phyloP scores from a whole-genome alignment of 1,140 invertebrate genomes.

The Lordiphosa clarofinis region DNA sequence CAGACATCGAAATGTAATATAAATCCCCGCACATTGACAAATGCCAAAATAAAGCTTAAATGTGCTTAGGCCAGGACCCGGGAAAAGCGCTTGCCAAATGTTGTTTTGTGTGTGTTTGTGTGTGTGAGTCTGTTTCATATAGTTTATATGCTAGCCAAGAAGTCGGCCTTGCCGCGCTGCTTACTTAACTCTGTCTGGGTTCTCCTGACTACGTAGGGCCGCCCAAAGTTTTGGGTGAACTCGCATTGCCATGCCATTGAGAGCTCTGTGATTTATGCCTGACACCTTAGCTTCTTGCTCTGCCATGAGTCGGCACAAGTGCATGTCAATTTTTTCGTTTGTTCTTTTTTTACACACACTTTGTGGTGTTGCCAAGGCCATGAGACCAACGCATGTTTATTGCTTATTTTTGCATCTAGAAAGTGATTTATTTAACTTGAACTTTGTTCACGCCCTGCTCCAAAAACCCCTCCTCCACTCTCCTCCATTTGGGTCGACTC shows the following conservation, averaged over 20 bases:
- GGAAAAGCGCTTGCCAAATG: conserved; percentile 10
- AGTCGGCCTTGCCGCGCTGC: neutral
- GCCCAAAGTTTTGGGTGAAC: conserved; percentile 26
- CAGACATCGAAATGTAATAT: conserved; percentile 58
- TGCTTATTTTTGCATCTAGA: conserved; percentile 30
- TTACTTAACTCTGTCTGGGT: conserved; percentile 21
- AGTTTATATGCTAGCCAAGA: conserved; percentile 37
- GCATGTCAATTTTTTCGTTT: conserved; percentile 36
- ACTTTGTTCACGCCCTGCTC: conserved; percentile 55
- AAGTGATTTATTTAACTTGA: conserved; percentile 55
- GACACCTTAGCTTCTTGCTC: conserved; percentile 44
- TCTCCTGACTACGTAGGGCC: conserved; percentile 16
- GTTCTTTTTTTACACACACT: conserved; percentile 27
- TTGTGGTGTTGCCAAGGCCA: conserved; percentile 29
- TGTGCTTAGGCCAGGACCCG: conserved; percentile 53
- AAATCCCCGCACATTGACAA: conserved; percentile 73
- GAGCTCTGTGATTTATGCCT: conserved; percentile 59
- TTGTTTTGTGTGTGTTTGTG: neutral
- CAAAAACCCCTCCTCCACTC: neutral
- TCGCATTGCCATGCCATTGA: conserved; percentile 49
- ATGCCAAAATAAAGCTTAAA: conserved; percentile 76
- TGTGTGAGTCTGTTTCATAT: no score
- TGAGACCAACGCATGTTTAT: conserved; percentile 24
- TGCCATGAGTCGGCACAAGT: conserved; percentile 33
- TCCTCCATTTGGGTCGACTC: conserved; percentile 9